Conservation (phyloP, 2,888 invertebrate species). For the Drosophila eohydei region DNA sequence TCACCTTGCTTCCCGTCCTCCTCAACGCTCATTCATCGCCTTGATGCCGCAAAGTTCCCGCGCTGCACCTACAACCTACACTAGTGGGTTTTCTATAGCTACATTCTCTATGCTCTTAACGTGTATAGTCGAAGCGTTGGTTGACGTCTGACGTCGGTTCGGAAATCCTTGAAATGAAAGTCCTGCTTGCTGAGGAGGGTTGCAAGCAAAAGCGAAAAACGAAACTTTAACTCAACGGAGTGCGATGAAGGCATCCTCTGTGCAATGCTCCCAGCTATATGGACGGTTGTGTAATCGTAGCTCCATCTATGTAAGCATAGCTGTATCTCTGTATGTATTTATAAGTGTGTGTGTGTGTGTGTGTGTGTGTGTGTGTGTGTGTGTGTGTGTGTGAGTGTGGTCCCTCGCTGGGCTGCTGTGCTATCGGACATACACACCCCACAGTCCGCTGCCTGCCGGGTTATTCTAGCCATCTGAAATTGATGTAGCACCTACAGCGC, state of each 20-base stretch:
- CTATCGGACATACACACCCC: conserved; percentile 36
- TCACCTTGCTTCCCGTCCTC: neutral
- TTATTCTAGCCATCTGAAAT: conserved; percentile 67
- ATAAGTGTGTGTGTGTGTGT: conserved; percentile 7
- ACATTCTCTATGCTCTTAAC: conserved; percentile 43
- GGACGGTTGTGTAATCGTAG: conserved; percentile 64
- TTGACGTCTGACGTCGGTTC: conserved; percentile 65
- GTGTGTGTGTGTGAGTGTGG: conserved; percentile 23
- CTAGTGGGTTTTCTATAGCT: conserved; percentile 66
- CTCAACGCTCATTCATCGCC: neutral
- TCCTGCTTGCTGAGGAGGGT: conserved; percentile 58
- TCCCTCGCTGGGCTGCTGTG: conserved; percentile 58
- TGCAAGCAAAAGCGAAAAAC: conserved; percentile 56
- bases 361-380: conserved; percentile 22
- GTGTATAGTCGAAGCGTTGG: conserved; percentile 55
- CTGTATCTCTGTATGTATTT: conserved; percentile 8
- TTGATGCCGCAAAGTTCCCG: conserved; percentile 11
- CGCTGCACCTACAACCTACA: conserved; percentile 49
- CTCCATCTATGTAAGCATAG: conserved; percentile 37
- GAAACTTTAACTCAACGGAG: conserved; percentile 66
- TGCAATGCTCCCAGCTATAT: conserved; percentile 64
- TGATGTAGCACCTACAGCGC: conserved; percentile 77
- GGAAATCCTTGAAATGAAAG: conserved; percentile 79
- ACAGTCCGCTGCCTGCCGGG: conserved; percentile 26
- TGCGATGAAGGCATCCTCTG: conserved; percentile 57